Evolutionary conservation across 2,888 invertebrate species (phyloP), one percentile per base, ranked within the genome.

Genomic region (Mythimna albipuncta): DNA sequence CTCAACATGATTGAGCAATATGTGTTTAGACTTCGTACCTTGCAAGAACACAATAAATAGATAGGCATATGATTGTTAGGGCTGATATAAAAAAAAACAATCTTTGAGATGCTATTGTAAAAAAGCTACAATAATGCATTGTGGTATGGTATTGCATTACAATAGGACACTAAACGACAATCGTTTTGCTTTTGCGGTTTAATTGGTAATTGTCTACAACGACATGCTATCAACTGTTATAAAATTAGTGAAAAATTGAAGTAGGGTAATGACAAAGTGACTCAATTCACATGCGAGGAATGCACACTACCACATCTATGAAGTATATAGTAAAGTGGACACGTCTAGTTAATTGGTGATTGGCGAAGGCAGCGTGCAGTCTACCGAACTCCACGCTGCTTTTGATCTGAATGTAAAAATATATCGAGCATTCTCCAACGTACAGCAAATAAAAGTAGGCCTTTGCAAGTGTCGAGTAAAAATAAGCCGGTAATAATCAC

Each of bases 401-500:
- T 52, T 78, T 52, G 79, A 62, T 38, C n/a, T 38, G 11, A 64
- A 61, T 52, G 11, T 26, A 16, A 61, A 50, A 76, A 16, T 35
- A 44, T 35, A 61, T 62, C 21, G 13, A 54, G 50, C 47, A 75
- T 75, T 75, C 32, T 55, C 70, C 63, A 57, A 59, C 55, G 54
- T 72, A 74, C 65, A 59, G 32, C 67, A 79, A 82, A 73, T 67
- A 79, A 79, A 84, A 78, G 71, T 77, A 74, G 78, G 78, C 58
- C 72, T 77, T 77, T 73, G 69, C 69, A 79, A 70, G 73, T 75
- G 75, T 79, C 69, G 77, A 74, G 72, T 76, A 77, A 87, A 83
- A 81, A 81, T 77, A 82, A 78, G 75, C 61, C 66, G 63, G 76
- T 72, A 83, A 80, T 78, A 77, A 83, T 79, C 75, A 69, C 79